These are phyloP conservation scores for Orussus abietinus DNA, from an alignment of 1,140 invertebrate species.

Conservation along the genomic window DNA sequence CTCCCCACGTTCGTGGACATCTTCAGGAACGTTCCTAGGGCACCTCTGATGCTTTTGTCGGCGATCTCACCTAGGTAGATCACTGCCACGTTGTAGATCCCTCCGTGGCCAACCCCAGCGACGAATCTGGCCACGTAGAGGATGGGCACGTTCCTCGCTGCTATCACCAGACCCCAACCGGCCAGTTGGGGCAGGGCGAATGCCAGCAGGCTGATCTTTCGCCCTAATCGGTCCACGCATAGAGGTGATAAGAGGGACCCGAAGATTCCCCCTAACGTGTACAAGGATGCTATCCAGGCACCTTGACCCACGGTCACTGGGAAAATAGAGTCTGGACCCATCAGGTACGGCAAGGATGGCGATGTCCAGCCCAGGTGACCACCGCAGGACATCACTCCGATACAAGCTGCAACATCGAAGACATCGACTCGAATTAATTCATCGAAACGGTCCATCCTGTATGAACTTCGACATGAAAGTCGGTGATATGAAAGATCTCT, in stretches of 20 bases:
- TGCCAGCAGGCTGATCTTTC: slow-evolving; percentile 32
- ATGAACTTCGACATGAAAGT: too few relatives aligned
- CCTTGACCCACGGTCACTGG: slow-evolving; percentile 31
- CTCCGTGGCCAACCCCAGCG: slow-evolving; percentile 53
- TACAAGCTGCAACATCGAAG: slow-evolving; percentile 35
- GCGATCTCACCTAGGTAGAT: slow-evolving; percentile 59
- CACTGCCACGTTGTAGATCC: slow-evolving; percentile 51
- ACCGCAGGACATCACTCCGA: slow-evolving; percentile 39
- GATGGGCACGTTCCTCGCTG: slow-evolving; percentile 25
- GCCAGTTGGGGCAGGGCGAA: slow-evolving; percentile 34
- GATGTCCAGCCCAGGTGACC: slow-evolving; percentile 41
- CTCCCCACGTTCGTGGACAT: slow-evolving; percentile 57
- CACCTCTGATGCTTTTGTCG: slow-evolving; percentile 53
- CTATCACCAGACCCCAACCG: slow-evolving; percentile 38
- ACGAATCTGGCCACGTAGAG: slow-evolving; percentile 37
- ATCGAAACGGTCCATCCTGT: too few relatives aligned
- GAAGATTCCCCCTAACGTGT: slow-evolving; percentile 33
- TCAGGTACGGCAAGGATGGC: slow-evolving; percentile 36
- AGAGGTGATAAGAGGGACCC: slow-evolving; percentile 32
- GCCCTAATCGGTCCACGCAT: slow-evolving; percentile 38
- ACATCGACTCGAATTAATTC: too few relatives aligned
- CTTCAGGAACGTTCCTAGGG: slow-evolving; percentile 51
- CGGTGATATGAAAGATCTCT: too few relatives aligned
- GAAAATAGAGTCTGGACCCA: slow-evolving; percentile 19
- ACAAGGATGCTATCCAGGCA: slow-evolving; percentile 39